Conservation (phyloP, 2,888 invertebrate genomes). For the Encarsia formosa region DNA sequence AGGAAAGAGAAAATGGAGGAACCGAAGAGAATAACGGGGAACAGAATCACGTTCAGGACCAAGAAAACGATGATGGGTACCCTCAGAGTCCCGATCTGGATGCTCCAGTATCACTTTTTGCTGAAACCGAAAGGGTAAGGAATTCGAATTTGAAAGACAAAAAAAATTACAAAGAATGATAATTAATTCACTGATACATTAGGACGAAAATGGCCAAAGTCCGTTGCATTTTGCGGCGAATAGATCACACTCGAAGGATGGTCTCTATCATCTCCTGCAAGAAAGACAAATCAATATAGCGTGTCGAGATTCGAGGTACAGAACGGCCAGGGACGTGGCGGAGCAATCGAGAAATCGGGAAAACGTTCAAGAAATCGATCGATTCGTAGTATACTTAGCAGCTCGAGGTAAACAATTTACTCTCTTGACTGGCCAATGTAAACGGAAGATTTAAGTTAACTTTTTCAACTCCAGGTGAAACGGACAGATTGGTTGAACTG, state of each 20-base stretch:
- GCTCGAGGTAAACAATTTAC: conserved; percentile 62
- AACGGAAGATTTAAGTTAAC: neutral
- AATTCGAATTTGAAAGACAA: no score
- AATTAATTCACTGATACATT: conserved; percentile 5
- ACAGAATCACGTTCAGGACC: conserved; percentile 29
- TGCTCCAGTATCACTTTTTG: conserved; percentile 41
- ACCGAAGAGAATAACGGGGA: conserved; percentile 23
- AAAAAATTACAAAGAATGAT: no score
- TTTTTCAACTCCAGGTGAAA: conserved; percentile 55
- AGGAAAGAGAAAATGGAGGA: conserved; percentile 27
- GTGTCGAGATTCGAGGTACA: conserved; percentile 79
- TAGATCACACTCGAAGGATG: conserved; percentile 74
- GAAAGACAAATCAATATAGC: conserved; percentile 78
- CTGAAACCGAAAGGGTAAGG: conserved; percentile 31
- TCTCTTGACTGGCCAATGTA: neutral
- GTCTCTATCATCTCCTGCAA: conserved; percentile 73
- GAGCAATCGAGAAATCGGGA: conserved; percentile 72
- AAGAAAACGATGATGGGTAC: conserved; percentile 44
- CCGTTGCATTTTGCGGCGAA: conserved; percentile 86
- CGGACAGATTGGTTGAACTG: conserved; percentile 64
- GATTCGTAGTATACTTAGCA: conserved; percentile 72
- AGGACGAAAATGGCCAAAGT: conserved; percentile 88
- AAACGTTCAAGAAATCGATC: conserved; percentile 78
- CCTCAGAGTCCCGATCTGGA: conserved; percentile 44
- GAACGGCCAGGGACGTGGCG: conserved; percentile 83